phyloP scores from a whole-genome alignment of 2,888 invertebrate species.

The Agrotis clavis region DNA sequence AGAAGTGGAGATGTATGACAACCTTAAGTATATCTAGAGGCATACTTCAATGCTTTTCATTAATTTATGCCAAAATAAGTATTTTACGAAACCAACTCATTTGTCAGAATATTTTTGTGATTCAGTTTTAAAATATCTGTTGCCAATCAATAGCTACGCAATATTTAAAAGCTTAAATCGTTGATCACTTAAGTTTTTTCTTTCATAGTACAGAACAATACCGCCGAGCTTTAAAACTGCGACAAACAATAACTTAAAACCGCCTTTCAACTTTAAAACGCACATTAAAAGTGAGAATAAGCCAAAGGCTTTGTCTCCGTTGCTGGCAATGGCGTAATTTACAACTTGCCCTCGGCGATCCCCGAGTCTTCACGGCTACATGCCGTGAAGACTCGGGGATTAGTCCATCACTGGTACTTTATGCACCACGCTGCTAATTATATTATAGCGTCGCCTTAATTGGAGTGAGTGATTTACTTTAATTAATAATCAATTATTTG shows the following conservation, averaged over 20 bases:
- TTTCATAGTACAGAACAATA: constrained; percentile 18
- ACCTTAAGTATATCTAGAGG: background rate
- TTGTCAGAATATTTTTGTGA: background rate
- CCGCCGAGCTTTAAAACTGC: constrained; percentile 15
- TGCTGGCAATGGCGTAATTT: constrained; percentile 82
- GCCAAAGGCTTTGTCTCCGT: constrained; percentile 77
- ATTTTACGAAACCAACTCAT: background rate
- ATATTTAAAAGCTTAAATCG: background rate
- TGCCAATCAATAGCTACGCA: background rate
- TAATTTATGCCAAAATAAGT: background rate
- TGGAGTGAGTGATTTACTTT: constrained; percentile 76
- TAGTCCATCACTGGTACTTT: constrained; percentile 81
- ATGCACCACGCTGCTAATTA: constrained; percentile 80
- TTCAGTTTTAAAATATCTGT: too few species aligned
- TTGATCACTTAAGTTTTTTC: background rate
- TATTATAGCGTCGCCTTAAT: constrained; percentile 82
- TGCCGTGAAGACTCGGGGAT: constrained; percentile 73
- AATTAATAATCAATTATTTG: constrained; percentile 70
- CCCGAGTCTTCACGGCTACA: too few species aligned
- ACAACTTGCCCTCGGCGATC: constrained; percentile 78
- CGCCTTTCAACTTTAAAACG: constrained; percentile 27
- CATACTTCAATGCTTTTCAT: constrained; percentile 6
- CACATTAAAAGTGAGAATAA: constrained; percentile 71
- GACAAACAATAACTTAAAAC: constrained; percentile 41
- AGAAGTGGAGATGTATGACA: constrained; percentile 22